Evolutionary conservation across 2,888 invertebrate genomes (phyloP).

Genomic region (Pseudanteris insignis): DNA sequence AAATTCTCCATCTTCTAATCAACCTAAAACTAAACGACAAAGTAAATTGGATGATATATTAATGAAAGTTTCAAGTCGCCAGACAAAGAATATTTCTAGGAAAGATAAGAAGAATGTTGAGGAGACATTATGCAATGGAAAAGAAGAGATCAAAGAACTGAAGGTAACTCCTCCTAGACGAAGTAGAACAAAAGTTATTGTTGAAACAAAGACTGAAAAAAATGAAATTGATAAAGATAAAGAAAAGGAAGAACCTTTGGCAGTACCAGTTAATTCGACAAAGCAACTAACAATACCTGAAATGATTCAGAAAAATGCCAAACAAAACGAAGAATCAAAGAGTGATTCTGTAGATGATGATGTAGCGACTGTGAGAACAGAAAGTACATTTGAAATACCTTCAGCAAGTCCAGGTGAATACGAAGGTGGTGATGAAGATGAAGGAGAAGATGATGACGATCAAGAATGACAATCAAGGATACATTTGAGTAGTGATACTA

Average conservation of each 20-base stretch:
- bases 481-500: constrained; percentile 24
- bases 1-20: constrained; percentile 19
- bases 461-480: constrained; percentile 38
- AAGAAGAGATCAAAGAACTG: constrained; percentile 50
- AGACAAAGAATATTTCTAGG: constrained; percentile 57
- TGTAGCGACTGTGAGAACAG: constrained; percentile 46
- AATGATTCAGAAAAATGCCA: constrained; percentile 44
- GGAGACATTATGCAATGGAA: constrained; percentile 53
- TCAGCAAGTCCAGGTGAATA: constrained; percentile 63
- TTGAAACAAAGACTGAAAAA: constrained; percentile 44
- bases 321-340: constrained; percentile 38
- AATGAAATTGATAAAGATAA: no score
- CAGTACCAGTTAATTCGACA: constrained; percentile 33
- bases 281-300: constrained; percentile 57
- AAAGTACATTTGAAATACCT: constrained; percentile 51
- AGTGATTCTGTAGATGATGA: constrained; percentile 49
- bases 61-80: constrained; percentile 60
- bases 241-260: constrained; percentile 27
- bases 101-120: constrained; percentile 56
- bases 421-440: constrained; percentile 64
- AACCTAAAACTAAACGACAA: constrained; percentile 56
- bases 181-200: constrained; percentile 48
- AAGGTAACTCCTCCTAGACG: constrained; percentile 51
- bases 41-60: constrained; percentile 63
- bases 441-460: constrained; percentile 62